These are phyloP conservation scores for Holothuria leucospilota DNA, from an alignment of 53 echinoderm and acorn worm genomes.

Conservation along the genomic window DNA sequence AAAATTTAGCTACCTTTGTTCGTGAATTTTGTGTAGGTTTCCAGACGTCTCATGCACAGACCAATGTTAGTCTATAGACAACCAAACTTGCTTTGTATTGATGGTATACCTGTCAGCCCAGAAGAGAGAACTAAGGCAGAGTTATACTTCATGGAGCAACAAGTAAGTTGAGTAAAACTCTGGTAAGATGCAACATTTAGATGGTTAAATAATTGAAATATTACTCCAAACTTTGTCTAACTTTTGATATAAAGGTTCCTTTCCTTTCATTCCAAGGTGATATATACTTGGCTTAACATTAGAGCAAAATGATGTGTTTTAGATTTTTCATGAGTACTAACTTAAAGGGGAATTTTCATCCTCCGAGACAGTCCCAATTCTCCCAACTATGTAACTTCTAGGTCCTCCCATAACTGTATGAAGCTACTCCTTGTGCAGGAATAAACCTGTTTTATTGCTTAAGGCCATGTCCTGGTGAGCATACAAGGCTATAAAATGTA, in stretches of 20 bases:
- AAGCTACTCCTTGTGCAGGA: too few species aligned
- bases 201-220: neutral
- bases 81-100: slow-evolving; percentile 94
- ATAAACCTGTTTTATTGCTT: too few species aligned
- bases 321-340: too few species aligned
- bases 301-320: too few species aligned
- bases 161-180: slow-evolving; percentile 54
- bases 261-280: neutral
- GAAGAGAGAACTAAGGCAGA: slow-evolving; percentile 98
- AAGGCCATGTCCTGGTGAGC: too few species aligned
- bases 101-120: slow-evolving; percentile 96
- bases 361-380: too few species aligned
- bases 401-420: too few species aligned
- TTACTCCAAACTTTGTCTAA: neutral
- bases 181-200: neutral
- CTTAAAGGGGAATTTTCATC: too few species aligned
- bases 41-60: slow-evolving; percentile 94
- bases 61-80: slow-evolving; percentile 98
- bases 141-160: slow-evolving; percentile 96
- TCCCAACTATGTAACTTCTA: too few species aligned
- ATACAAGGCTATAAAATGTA: too few species aligned
- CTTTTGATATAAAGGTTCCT: neutral
- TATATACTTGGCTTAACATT: too few species aligned
- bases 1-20: too few species aligned
- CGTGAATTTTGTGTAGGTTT: slow-evolving; percentile 62